Base-by-base conservation (phyloP, 2,797 vertebrate genomes). In the Paguma larvata region DNA sequence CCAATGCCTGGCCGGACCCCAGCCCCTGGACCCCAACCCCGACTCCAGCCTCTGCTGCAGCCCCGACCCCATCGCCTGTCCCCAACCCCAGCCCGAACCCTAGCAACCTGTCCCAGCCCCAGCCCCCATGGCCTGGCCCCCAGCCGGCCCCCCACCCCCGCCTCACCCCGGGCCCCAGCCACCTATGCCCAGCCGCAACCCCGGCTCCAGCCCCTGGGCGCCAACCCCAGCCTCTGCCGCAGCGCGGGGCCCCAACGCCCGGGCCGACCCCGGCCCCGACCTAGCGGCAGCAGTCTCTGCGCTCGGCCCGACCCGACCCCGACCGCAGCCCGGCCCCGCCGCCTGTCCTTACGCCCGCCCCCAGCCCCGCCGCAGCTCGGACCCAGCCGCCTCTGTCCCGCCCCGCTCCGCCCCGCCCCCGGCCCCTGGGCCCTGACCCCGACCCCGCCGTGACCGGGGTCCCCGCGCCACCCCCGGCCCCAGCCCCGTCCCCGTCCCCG, bases 381-480 rank as follows among this genome's bases (percentile, higher is more conserved):
- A 21, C 7, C n/a, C n/a, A 13, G 53, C 53, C 6, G 53, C 53
- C 6, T 6, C 2, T 21, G 19, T 16, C 53, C 53, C 19, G 7
- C 53, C 48, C 48, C 13, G 48, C 16, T 32, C 32, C 8, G n/a
- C 18, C 5, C 21, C 11, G 2, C 9, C 21, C 38, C 34, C 23
- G 8, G 23, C 2, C 34, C 21, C 38, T 6, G 7, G 2, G 1
- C 32, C 32, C 9, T 48, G 3, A n/a, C 19, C 78, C 7, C 10
- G 51, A 32, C 30, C 6, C 30, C 51, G 16, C 38, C 38, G 38
- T 38, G 38, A 14, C 48, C 34, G 4, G 46, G 56, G 56, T 1
- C 56, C 5, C 56, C 56, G 44, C 48, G 10, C 25, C 30, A 14
- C 75, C 78, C 23, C 46, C 79, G 4, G 53, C 79, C 53, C 53